Evolutionary conservation across 2,888 invertebrate species (phyloP).

Genomic region (Cataglyphis albicans): DNA sequence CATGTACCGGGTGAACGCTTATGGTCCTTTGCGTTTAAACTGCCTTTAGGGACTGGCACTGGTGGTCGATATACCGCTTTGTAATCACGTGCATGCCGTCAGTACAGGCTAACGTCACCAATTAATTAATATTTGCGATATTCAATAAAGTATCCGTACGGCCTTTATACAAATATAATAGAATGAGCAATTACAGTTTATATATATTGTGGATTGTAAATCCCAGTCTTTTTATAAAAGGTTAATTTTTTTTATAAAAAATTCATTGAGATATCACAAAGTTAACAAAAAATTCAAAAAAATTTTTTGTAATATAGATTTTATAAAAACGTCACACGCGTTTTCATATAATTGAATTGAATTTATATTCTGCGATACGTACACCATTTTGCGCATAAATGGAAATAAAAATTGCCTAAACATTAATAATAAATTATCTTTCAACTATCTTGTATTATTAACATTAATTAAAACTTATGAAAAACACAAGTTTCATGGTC

Average conservation of each 20-base stretch:
- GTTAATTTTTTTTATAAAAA: neutral
- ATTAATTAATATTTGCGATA: constrained; percentile 51
- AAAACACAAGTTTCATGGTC: neutral
- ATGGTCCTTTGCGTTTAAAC: constrained; percentile 43
- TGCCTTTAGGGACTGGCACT: constrained; percentile 45
- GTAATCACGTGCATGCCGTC: constrained; percentile 51
- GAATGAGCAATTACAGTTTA: neutral
- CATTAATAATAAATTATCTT: neutral
- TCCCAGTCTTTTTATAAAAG: neutral
- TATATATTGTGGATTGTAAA: neutral
- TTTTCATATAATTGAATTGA: neutral
- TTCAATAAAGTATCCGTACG: constrained; percentile 11
- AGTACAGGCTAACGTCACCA: constrained; percentile 20
- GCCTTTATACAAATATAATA: constrained; percentile 7
- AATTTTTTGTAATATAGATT: neutral
- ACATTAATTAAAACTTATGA: neutral
- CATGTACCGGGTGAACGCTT: constrained; percentile 36
- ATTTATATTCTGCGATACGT: neutral
- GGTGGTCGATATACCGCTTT: constrained; percentile 49
- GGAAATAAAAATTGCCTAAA: neutral
- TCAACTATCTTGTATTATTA: neutral
- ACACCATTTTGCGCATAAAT: neutral
- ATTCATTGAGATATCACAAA: neutral
- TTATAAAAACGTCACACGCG: neutral
- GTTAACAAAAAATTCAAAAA: neutral